These are phyloP conservation scores for Priocnemis perturbator DNA, from an alignment of 2,888 invertebrate species.

Conservation along the genomic window DNA sequence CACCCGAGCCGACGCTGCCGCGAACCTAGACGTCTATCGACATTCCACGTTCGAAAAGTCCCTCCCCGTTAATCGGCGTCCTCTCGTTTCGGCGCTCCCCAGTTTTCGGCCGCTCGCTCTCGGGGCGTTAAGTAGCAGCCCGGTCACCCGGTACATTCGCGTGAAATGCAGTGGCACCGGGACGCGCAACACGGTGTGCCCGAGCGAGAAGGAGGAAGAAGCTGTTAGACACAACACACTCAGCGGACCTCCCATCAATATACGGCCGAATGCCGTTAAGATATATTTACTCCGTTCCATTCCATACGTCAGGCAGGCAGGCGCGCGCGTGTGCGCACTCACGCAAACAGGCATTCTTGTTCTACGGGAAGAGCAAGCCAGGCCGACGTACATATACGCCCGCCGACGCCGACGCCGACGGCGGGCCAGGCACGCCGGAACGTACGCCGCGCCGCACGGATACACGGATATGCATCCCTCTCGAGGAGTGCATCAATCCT, in stretches of 20 bases:
- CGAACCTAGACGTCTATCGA: no score
- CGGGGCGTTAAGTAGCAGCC: not conserved
- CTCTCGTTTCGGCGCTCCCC: no score
- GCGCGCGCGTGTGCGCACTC: not conserved
- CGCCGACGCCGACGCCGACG: no score
- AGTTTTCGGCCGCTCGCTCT: no score
- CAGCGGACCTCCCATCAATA: slow-evolving; percentile 73
- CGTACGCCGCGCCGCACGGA: no score
- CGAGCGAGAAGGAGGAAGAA: slow-evolving; percentile 49
- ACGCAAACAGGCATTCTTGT: no score
- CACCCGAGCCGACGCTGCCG: no score
- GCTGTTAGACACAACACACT: slow-evolving; percentile 75
- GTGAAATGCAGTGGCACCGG: not conserved
- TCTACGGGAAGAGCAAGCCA: no score
- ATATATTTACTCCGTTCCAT: slow-evolving; percentile 72
- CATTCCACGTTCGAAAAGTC: no score
- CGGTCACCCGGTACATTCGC: slow-evolving; percentile 8
- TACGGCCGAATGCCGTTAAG: slow-evolving; percentile 70
- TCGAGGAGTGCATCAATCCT: slow-evolving; percentile 44
- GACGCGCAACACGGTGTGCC: not conserved
- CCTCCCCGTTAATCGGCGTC: no score
- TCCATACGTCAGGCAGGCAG: slow-evolving; percentile 51
- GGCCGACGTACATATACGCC: no score
- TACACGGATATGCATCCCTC: slow-evolving; percentile 1
- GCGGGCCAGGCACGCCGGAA: not conserved